Base-by-base conservation (phyloP, 2,113 vertebrate genomes). In the Rhagologus leucostigma region DNA sequence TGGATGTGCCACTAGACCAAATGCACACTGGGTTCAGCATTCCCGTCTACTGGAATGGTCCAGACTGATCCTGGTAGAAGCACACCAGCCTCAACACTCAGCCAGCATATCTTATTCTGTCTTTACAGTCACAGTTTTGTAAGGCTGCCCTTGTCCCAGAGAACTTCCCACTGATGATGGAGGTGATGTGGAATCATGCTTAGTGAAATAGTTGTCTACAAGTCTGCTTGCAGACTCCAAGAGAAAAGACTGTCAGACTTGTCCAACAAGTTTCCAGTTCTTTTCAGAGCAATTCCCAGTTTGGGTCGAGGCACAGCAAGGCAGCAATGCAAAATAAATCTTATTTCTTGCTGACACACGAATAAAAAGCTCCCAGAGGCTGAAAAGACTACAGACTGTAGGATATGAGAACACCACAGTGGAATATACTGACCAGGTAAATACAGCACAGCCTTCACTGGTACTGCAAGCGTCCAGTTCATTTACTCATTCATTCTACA, bases 311-410 rank as follows among this genome's bases (percentile, higher is more conserved):
- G 30, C 14, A 79, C 8, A 74, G 64, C 6, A 37, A 64, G 80
- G 21, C 33, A 73, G 35, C 24, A 50, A 55, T 2, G 24, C 42
- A 76, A 39, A 79, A 9, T 9, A 5, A 39, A 73, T 22, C 37
- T 62, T 33, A 22, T 20, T 89, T 62, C 35, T 83, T 22, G 55
- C 20, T 2, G 14, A 47, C 6, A 69, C 10, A 30, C 2, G 11
- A 50, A 60, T 14, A 57, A 73, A 80, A 75, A 75, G 16, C 14
- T 60, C 50, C 30, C 10, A 50, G 30, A 76, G 14, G 18, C 16
- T 2, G 1, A 18, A 33, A 65, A 32, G n/a, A 37, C 24, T 27
- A 12, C 9, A 7, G 3, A 10, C 14, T 16, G 3, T 11, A 49
- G 32, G 27, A 41, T 2, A 65, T 3, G n/a, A 44, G 44, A 73